Evolutionary conservation across 1,140 invertebrate species (phyloP), one percentile per base, ranked within the genome.

Genomic region (Drosophila trapezifrons): DNA sequence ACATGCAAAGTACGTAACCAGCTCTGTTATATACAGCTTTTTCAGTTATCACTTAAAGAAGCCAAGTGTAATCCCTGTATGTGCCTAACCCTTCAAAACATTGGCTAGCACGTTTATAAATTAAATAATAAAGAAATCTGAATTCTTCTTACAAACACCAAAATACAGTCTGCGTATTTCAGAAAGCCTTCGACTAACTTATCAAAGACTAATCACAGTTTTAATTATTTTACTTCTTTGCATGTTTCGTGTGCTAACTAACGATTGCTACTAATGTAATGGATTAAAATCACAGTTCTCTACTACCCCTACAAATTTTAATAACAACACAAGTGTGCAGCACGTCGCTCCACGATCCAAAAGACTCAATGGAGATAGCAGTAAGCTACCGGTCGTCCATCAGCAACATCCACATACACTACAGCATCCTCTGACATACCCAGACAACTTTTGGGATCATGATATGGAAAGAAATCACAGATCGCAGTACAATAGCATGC

Each of bases 301-400:
- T 89, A 89, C 91, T 80, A 91, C 83, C 60, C 89, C 79, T 90
- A 92, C 70, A 89, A 91, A 90, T 91, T 91, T 92, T 85, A 92
- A 92, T 90, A 92, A 91, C 80, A 91, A 92, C 76, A 83, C 76
- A 81, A 92, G 91, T 92, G 83, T 90, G 82, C 85, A 85, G 67
- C 85, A 73, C 71, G 79, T 80, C 62, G 79, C 78, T 67, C 87
- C 90, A 83, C 85, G 83, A 81, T 79, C 80, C 66, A 91, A 91
- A 77, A 82, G 77, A 90, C 76, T 83, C 32, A 82, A 90, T 91
- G 85, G 74, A 84, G 80, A 77, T 90, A 89, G 80, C 72, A 80
- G 69, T 76, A 85, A 78, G 75, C 56, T 64, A 52, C 59, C 76
- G 54, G 65, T 64, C 63, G 75, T 57, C 55, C 71, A 76, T 51